Conservation (phyloP, 1,140 invertebrate genomes). For the Pseudomyrmex dendroicus region DNA sequence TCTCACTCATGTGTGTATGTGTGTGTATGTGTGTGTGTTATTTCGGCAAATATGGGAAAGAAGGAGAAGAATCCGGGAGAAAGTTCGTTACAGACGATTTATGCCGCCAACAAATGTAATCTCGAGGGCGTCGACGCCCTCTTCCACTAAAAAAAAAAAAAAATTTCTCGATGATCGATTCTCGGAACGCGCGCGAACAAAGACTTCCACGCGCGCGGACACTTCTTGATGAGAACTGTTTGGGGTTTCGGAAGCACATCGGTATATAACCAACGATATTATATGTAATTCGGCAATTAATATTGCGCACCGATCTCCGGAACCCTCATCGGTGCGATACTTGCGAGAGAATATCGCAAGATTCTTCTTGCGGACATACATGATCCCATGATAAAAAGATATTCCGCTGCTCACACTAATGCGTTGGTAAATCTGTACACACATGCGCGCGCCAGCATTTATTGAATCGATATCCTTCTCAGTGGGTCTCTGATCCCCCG, state of each 20-base stretch:
- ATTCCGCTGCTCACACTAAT: neutral
- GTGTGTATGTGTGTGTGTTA: neutral
- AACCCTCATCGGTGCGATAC: conserved; percentile 48
- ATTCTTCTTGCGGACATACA: neutral
- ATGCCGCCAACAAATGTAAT: conserved; percentile 64
- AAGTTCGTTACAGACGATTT: conserved; percentile 62
- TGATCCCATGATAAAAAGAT: neutral
- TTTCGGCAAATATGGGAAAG: conserved; percentile 35
- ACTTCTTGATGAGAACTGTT: neutral
- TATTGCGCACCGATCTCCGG: conserved; percentile 58
- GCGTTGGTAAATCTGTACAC: conserved; percentile 2
- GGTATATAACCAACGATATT: conserved; percentile 6
- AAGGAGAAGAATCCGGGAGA: conserved; percentile 25
- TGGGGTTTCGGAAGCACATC: neutral
- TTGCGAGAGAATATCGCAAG: neutral
- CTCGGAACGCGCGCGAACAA: neutral
- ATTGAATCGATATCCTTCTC: conserved; percentile 75
- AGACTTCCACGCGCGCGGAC: neutral
- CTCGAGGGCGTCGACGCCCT: conserved; percentile 56
- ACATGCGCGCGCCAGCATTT: conserved; percentile 61
- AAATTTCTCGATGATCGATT: conserved; percentile 16
- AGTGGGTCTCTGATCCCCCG: conserved; percentile 67
- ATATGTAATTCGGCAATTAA: conserved; percentile 76
- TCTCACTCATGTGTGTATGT: neutral
- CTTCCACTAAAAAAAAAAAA: conserved; percentile 23